phyloP scores from a whole-genome alignment of 2,888 invertebrate genomes.

The Drosophila mayaguana region DNA sequence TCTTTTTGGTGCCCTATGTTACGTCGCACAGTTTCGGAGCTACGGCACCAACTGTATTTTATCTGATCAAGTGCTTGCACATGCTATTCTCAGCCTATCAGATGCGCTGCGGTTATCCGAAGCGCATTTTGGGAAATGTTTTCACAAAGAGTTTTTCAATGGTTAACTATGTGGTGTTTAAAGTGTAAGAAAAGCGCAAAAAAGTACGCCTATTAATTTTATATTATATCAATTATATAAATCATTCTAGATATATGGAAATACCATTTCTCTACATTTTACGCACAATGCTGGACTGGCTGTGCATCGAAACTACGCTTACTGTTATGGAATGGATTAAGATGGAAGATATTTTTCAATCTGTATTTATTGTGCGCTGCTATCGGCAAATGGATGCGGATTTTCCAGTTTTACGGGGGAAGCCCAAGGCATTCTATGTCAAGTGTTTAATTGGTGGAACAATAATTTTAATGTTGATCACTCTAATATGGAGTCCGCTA shows the following conservation, averaged over 20 bases:
- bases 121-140: slow-evolving; percentile 97
- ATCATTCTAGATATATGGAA: slow-evolving; percentile 89
- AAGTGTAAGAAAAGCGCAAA: slow-evolving; percentile 88
- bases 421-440: slow-evolving; percentile 90
- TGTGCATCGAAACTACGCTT: slow-evolving; percentile 99
- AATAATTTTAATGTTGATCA: slow-evolving; percentile 93
- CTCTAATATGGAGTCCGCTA: slow-evolving; percentile 98
- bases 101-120: slow-evolving; percentile 98
- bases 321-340: slow-evolving; percentile 98
- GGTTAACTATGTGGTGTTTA: slow-evolving; percentile 95
- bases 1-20: slow-evolving; percentile 95
- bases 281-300: slow-evolving; percentile 99
- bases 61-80: slow-evolving; percentile 98
- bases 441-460: slow-evolving; percentile 97
- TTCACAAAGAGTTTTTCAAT: slow-evolving; percentile 97
- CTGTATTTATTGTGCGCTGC: slow-evolving; percentile 92
- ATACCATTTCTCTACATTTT: slow-evolving; percentile 98
- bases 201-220: too few species aligned
- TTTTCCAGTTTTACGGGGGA: slow-evolving; percentile 95
- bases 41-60: slow-evolving; percentile 95
- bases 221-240: background rate
- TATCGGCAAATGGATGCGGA: slow-evolving; percentile 92
- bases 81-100: slow-evolving; percentile 97
- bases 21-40: slow-evolving; percentile 90
- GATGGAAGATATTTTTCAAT: slow-evolving; percentile 99